Base-by-base conservation (phyloP, 2,113 vertebrate species). In the Holacanthus passer region DNA sequence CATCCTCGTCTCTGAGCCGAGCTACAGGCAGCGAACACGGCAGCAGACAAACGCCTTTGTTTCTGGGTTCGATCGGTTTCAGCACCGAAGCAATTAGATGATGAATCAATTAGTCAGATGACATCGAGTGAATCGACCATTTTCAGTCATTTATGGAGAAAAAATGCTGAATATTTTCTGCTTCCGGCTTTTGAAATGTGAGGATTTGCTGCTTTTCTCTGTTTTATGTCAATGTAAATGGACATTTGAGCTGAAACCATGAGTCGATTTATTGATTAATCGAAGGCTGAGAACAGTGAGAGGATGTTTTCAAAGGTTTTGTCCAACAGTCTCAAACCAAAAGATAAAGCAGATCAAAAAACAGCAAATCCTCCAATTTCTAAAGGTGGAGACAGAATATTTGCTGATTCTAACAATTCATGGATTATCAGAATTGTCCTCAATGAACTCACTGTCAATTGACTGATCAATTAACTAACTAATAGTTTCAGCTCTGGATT, bases 1-100 rank as follows among this genome's bases (percentile, higher is more conserved):
- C 93, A 90, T 93, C 91, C 77, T 80, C 58, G 64, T 82, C 81
- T 85, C 82, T 76, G 64, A 82, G 89, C 87, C 75, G 79, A 83
- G 67, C 74, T 52, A 7, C 50, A 20, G 37, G 74, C 82, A 53
- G 60, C 67, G 12, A 5, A 5, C 59, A 12, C 45, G 2, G 31
- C 64, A 35, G 55, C 75, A 50, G 19, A 81, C 37, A 0, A 24
- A 19, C 35, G 2, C 55, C 68, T 87, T 81, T 47, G 63, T 78
- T 65, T 70, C 31, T 20, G 19, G 22, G 11, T 0, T 41, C 41
- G 20, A 52, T 22, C 24, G 3, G 24, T 50, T 53, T 59, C 6
- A 39, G 41, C 32, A 4, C 58, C 7, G 0, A 55, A 77, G 22
- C 24, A 0, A 32, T 35, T 12, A 41, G 39, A 55, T 20, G 7